Base-by-base conservation (phyloP, 2,888 invertebrate species). In the Drosophila anomelani region DNA sequence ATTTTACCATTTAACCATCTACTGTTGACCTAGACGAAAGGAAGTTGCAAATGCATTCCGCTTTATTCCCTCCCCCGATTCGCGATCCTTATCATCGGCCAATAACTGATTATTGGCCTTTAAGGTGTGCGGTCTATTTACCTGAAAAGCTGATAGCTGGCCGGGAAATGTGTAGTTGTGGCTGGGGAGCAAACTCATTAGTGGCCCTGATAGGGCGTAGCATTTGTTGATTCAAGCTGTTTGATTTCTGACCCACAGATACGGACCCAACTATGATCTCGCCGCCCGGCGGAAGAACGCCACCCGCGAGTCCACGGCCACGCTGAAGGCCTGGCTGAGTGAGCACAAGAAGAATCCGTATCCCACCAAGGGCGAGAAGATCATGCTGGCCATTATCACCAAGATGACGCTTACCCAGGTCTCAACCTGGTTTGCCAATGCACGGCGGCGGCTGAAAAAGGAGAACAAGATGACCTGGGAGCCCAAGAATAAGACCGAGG, bases 401-500 rank as follows among this genome's bases (percentile, higher is more conserved):
- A 97, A 98, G 93, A 98, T 98, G 98, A 98, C 98, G 77, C 93
- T 98, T 80, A 98, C 98, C 71, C 97, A 97, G 93, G 98, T 98
- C 79, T 97, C 97, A 75, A 98, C 98, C 91, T 98, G 98, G 98
- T 98, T 98, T 92, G 98, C 98, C 75, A 98, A 98, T 93, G 98
- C 98, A 51, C 94, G 98, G 75, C 94, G 98, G 87, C 95, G 98
- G 68, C 95, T 98, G 88, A 98, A 98, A 94, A 98, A 98, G 92
- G 98, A 98, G 93, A 98, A 98, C 94, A 98, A 98, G 93, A 98
- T 98, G 97, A 98, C 98, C 80, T 98, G 98, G 98, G 97, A 97
- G 91, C 97, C 98, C 60, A 96, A 97, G 93, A 97, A 98, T 93
- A 96, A 96, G 92, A 96, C 96, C 64, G 97, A 97, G 91, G 96